Conservation (phyloP, 2,113 vertebrate genomes). For the Rafetus swinhoei region DNA sequence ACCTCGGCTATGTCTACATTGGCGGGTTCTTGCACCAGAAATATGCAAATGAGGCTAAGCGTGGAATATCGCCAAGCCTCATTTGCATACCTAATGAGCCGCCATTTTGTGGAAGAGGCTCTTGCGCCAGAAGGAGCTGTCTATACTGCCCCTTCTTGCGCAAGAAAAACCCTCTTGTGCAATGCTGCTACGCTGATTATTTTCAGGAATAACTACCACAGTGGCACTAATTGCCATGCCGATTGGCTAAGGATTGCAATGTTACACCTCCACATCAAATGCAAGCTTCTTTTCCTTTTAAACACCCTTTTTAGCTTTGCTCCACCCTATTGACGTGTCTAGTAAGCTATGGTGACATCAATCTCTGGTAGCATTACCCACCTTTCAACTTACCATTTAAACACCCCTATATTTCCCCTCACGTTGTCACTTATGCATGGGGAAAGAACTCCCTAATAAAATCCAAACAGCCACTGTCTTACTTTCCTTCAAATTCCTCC, state of each 20-base stretch:
- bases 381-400: background rate
- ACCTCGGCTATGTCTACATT: too few relatives aligned
- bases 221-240: rapidly evolving
- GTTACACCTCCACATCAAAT: background rate
- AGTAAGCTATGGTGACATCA: rapidly evolving
- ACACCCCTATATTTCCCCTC: background rate
- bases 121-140: too few relatives aligned
- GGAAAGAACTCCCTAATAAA: background rate
- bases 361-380: background rate
- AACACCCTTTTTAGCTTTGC: rapidly evolving
- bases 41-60: too few relatives aligned
- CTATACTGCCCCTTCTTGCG: too few relatives aligned
- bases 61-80: too few relatives aligned
- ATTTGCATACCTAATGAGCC: too few relatives aligned
- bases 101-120: too few relatives aligned
- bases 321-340: background rate
- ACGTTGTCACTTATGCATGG: background rate
- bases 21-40: too few relatives aligned
- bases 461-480: background rate
- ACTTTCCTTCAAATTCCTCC: background rate
- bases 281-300: background rate
- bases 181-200: too few relatives aligned
- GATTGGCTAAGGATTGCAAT: background rate
- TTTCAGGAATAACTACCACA: too few relatives aligned
- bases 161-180: too few relatives aligned